phyloP scores from a whole-genome alignment of 2,113 vertebrate species.

The Corythaixoides concolor region DNA sequence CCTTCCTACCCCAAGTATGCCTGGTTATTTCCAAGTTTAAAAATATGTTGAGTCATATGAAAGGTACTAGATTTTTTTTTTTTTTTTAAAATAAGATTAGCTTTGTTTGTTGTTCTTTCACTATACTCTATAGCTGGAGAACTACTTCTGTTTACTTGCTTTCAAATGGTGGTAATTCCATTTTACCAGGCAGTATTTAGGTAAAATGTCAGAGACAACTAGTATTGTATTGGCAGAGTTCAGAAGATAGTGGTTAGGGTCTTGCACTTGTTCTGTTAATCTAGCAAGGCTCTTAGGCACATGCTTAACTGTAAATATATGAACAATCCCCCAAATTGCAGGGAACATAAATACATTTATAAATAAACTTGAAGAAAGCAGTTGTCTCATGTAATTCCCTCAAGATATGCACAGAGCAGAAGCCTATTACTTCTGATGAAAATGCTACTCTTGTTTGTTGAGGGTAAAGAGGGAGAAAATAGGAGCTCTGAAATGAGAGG shows the following conservation, averaged over 20 bases:
- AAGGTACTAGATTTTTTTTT: background rate
- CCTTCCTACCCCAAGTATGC: background rate
- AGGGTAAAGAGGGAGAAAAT: background rate
- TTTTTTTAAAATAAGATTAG: background rate
- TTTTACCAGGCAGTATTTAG: background rate
- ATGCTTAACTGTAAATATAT: background rate
- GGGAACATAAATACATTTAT: background rate
- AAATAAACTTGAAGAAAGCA: background rate
- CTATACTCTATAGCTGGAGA: background rate
- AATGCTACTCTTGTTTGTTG: background rate
- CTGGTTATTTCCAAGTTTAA: background rate
- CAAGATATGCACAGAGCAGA: background rate
- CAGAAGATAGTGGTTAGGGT: background rate
- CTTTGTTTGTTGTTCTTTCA: background rate
- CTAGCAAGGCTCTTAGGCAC: background rate
- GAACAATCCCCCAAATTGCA: background rate
- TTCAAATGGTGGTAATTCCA: background rate
- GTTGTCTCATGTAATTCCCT: background rate
- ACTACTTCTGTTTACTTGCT: background rate
- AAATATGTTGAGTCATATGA: background rate
- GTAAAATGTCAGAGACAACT: background rate
- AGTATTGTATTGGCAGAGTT: background rate
- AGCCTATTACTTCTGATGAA: background rate
- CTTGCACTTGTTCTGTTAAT: background rate
- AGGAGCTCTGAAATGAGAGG: background rate